phyloP scores from a whole-genome alignment of 1,140 invertebrate genomes.

The Wiebesia pumilae region DNA sequence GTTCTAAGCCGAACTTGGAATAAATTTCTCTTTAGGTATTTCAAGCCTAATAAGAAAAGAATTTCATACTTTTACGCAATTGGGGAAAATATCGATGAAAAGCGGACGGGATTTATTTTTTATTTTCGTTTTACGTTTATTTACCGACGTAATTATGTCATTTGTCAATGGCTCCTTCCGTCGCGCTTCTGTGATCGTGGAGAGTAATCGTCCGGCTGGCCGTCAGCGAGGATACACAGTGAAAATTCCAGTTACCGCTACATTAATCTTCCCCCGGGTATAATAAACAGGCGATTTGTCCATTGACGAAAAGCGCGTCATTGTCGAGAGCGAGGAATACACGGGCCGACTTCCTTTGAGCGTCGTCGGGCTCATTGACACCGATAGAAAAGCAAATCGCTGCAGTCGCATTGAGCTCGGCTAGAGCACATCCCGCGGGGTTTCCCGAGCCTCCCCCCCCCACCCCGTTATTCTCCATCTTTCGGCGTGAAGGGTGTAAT shows the following conservation, averaged over 20 bases:
- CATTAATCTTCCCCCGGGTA: constrained; percentile 6
- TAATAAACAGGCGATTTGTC: constrained; percentile 26
- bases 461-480: not conserved
- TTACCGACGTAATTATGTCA: not conserved
- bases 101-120: not conserved
- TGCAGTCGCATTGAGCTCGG: not conserved
- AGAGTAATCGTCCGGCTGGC: not conserved
- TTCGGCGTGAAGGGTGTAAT: constrained; percentile 45
- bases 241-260: constrained; percentile 3
- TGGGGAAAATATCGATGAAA: not conserved
- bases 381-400: not conserved
- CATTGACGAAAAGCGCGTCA: not conserved
- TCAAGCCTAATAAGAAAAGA: too few relatives aligned
- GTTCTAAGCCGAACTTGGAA: not conserved
- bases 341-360: not conserved
- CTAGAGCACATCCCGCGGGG: not conserved
- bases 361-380: not conserved
- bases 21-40: not conserved
- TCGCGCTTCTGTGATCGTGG: not conserved
- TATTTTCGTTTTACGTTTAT: not conserved
- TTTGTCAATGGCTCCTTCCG: not conserved
- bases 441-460: not conserved
- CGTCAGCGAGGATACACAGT: not conserved
- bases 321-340: constrained; percentile 7
- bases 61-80: not conserved